phyloP scores from a whole-genome alignment of 92 coral and sea anemone genomes.

The Epizoanthus stellaris region DNA sequence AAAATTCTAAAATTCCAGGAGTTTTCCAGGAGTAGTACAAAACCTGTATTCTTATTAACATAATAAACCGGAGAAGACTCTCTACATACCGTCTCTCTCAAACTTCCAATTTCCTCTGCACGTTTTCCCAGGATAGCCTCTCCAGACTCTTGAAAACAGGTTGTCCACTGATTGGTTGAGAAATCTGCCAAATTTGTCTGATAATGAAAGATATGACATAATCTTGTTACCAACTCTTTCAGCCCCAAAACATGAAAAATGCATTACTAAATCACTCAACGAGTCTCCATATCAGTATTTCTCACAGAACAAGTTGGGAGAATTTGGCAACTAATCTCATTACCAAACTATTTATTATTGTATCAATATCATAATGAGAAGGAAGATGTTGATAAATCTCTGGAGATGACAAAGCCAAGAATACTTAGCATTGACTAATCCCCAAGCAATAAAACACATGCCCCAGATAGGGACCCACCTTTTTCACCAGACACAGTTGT shows the following conservation, averaged over 20 bases:
- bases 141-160: constrained; percentile 96
- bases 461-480: too few species aligned
- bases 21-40: too few species aligned
- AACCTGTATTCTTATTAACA: neutral
- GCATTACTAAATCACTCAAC: neutral
- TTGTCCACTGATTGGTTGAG: constrained; percentile 90
- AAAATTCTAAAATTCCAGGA: too few species aligned
- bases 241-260: neutral
- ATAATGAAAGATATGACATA: neutral
- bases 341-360: too few species aligned
- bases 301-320: neutral
- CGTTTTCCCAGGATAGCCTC: constrained; percentile 71
- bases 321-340: too few species aligned
- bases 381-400: too few species aligned
- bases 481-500: too few species aligned
- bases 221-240: neutral
- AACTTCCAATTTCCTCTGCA: constrained; percentile 80
- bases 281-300: neutral
- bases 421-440: too few species aligned
- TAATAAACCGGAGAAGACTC: neutral
- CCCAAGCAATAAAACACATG: too few species aligned
- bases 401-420: too few species aligned
- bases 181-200: constrained; percentile 91
- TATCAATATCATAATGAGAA: too few species aligned
- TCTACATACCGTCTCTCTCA: constrained; percentile 80